Conservation (phyloP, 2,113 vertebrate species). For the Eulacestoma nigropectus region DNA sequence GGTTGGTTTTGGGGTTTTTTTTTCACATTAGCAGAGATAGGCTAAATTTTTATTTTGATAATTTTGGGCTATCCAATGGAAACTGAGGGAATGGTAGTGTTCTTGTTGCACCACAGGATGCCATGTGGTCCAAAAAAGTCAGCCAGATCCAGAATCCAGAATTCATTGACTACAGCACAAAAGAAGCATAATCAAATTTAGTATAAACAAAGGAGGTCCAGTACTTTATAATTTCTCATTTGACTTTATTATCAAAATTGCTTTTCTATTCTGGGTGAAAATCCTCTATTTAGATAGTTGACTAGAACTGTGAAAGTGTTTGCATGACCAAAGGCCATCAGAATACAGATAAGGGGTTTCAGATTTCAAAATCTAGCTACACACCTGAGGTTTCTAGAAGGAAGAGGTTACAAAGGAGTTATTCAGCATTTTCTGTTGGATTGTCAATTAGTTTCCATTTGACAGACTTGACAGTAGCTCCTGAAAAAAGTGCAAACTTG, state of each 20-base stretch:
- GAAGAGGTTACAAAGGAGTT: neutral
- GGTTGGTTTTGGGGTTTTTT: neutral
- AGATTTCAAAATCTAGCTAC: neutral
- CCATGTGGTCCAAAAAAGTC: neutral
- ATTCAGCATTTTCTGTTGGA: neutral
- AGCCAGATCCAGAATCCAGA: neutral
- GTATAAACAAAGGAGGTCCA: neutral
- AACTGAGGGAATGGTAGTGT: neutral
- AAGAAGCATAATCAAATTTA: neutral
- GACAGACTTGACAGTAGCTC: slow-evolving; percentile 7
- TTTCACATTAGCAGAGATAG: neutral
- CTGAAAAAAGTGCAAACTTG: slow-evolving; percentile 6
- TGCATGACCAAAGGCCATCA: neutral
- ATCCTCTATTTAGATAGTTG: neutral
- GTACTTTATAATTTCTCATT: neutral
- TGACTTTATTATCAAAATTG: neutral
- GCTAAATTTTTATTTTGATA: neutral
- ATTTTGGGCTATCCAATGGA: neutral
- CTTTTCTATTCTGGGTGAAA: neutral
- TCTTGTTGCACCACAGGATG: neutral
- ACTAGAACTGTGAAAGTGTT: neutral
- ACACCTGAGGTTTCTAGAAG: neutral
- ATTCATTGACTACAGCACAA: neutral
- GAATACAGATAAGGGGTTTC: neutral
- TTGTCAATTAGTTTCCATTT: neutral